phyloP scores from a whole-genome alignment of 2,797 vertebrate species.

The Dendrocincla tyrannina region DNA sequence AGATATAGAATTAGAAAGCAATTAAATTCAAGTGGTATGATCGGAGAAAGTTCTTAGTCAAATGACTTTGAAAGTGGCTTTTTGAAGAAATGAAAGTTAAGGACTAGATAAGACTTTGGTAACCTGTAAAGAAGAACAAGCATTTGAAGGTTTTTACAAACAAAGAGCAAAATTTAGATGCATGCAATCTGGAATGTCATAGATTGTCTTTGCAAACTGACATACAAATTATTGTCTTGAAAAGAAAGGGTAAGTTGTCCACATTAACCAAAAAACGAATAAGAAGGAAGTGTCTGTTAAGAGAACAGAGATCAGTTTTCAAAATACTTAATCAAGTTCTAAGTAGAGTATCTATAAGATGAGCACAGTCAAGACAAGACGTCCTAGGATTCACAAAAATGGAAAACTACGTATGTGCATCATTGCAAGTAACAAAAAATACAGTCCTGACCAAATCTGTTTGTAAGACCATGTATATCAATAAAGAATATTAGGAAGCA shows the following conservation, averaged over 20 bases:
- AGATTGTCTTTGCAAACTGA: neutral
- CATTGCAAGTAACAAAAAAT: neutral
- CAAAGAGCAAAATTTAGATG: neutral
- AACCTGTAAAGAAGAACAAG: constrained; percentile 41
- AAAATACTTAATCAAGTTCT: neutral
- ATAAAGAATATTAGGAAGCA: constrained; percentile 12
- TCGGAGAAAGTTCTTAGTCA: neutral
- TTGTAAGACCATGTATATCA: neutral
- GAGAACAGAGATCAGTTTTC: neutral
- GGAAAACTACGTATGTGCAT: neutral
- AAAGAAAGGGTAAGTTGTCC: neutral
- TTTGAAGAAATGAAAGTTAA: neutral
- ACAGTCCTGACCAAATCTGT: neutral
- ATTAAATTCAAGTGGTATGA: neutral
- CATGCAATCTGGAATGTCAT: neutral
- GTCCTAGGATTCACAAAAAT: neutral
- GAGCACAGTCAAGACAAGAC: constrained; percentile 30
- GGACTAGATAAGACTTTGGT: neutral
- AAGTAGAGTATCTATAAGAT: neutral
- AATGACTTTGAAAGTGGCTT: neutral
- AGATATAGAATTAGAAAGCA: neutral
- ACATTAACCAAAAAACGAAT: neutral
- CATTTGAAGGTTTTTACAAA: constrained; percentile 1
- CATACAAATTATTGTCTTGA: neutral
- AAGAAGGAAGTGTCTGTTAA: neutral